phyloP scores from a whole-genome alignment of 30 jellyfish, hydroid and myxozoan species.

The Aurelia sp. region DNA sequence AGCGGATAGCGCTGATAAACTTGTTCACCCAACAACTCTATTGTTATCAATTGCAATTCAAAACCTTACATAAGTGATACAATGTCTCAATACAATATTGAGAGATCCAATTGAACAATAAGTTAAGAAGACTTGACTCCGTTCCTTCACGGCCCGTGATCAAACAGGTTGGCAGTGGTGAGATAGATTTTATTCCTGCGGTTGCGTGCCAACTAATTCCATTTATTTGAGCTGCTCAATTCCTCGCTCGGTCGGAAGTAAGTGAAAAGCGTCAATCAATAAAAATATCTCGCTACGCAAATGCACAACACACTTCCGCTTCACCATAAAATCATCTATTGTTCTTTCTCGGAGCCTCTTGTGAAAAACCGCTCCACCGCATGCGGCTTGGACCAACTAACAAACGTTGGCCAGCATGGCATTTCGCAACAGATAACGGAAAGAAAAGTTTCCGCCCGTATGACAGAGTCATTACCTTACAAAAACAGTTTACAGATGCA shows the following conservation, averaged over 20 bases:
- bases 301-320: slow-evolving; percentile 60
- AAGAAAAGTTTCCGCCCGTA: too few relatives aligned
- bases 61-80: slow-evolving; percentile 61
- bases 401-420: too few relatives aligned
- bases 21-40: not conserved
- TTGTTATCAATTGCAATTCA: slow-evolving; percentile 52
- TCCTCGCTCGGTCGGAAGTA: slow-evolving; percentile 62
- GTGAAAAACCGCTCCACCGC: too few relatives aligned
- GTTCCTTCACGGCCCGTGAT: slow-evolving; percentile 53
- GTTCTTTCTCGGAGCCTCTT: too few relatives aligned
- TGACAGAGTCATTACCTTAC: too few relatives aligned
- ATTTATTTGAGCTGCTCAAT: slow-evolving; percentile 49
- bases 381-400: too few relatives aligned
- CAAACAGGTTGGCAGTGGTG: not conserved
- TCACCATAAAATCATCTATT: not conserved
- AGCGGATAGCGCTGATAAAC: not conserved
- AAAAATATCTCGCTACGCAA: slow-evolving; percentile 13
- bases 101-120: not conserved
- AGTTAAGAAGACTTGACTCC: not conserved
- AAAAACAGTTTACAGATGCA: too few relatives aligned
- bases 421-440: too few relatives aligned
- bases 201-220: slow-evolving; percentile 79
- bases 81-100: slow-evolving; percentile 23
- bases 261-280: slow-evolving; percentile 71
- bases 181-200: slow-evolving; percentile 1